Base-by-base conservation (phyloP, 1,140 invertebrate genomes). In the Drosophila pectinifera region DNA sequence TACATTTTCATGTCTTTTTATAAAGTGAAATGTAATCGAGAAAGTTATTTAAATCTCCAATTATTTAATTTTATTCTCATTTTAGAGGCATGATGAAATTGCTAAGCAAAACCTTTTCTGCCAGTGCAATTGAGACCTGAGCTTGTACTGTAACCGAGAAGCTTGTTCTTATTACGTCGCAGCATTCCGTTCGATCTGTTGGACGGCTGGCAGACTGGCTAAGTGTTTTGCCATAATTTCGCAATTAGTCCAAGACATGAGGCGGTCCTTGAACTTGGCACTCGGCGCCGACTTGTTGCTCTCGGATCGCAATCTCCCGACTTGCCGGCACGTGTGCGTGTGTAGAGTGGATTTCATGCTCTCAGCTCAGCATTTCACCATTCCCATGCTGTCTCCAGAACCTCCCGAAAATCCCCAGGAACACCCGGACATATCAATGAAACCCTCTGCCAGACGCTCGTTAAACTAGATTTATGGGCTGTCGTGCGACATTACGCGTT, bases 201-300 rank as follows among this genome's bases (percentile, higher is more conserved):
- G 54, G 24, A 34, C 31, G 42, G 11, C 14, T 38, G 18, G 16
- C 34, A 5, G n/a, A 31, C 49, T 31, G 49, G 11, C 61, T 65
- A 68, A 68, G 59, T 68, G 64, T 65, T 51, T 68, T 68, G 59
- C 64, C 64, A 62, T 77, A 73, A 77, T 78, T 62, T 80, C 38
- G 64, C 72, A 75, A 77, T 76, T 73, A 70, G 48, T 67, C 55
- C 59, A 63, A 62, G 42, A 73, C 59, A 72, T 65, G 51, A 67
- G 55, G 80, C 58, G 80, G 77, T 90, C 78, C 74, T 80, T 85
- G 85, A 90, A 85, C 85, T 90, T 89, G 85, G 55, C 69, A 75
- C 69, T 81, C 36, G 28, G 49, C 64, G 28, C 31, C 51, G 72
- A 83, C 75, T 64, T 73, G 70, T 83, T 76, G 72, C 62, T 67